phyloP scores from a whole-genome alignment of 2,888 invertebrate genomes.

The Leucophenga maculata region DNA sequence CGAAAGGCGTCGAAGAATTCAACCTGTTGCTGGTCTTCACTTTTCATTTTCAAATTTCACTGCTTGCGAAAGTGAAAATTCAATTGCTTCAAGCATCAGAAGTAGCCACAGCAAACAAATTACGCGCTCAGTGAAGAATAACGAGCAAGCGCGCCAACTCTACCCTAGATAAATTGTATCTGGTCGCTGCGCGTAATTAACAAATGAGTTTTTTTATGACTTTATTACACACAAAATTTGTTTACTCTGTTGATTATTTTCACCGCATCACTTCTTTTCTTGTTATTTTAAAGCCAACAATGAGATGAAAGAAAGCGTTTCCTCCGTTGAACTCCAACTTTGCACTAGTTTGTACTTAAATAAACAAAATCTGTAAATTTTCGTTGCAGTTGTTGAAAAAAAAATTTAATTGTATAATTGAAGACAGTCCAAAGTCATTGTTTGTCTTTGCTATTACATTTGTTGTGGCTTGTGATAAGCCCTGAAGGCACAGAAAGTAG shows the following conservation, averaged over 20 bases:
- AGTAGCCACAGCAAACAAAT: conserved; percentile 24
- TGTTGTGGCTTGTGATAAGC: no score
- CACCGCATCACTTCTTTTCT: background rate
- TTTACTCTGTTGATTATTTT: conserved; percentile 14
- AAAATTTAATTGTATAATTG: no score
- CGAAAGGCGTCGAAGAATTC: no score
- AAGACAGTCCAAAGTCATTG: no score
- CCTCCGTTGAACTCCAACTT: background rate
- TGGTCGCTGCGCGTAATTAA: conserved; percentile 17
- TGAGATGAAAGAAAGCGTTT: background rate
- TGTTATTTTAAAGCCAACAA: background rate
- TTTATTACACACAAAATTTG: conserved; percentile 24
- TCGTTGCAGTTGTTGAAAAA: no score
- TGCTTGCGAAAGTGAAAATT: conserved; percentile 52
- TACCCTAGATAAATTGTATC: no score
- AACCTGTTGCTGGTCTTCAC: no score
- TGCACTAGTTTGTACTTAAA: background rate
- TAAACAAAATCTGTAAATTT: background rate
- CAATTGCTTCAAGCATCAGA: conserved; percentile 1
- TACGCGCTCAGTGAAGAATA: no score
- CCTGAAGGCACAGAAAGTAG: no score
- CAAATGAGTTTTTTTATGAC: conserved; percentile 25
- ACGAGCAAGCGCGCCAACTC: no score
- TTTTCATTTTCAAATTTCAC: no score
- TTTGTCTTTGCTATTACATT: no score